These are phyloP conservation scores for Acronicta alni DNA, from an alignment of 2,888 invertebrate species.

Conservation along the genomic window DNA sequence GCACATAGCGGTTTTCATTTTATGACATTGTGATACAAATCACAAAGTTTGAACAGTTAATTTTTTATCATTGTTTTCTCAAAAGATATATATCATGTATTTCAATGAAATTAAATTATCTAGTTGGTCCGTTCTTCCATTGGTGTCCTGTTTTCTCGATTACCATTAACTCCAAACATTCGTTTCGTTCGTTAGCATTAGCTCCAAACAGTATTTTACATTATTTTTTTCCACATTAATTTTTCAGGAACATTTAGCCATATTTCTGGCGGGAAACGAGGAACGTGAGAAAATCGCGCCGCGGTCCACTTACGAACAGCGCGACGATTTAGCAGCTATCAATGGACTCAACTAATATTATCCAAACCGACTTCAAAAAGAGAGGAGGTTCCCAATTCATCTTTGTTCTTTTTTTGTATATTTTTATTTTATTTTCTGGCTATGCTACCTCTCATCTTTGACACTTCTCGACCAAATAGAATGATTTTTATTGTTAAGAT, in stretches of 20 bases:
- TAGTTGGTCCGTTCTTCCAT: too few relatives aligned
- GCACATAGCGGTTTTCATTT: too few relatives aligned
- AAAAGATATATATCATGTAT: too few relatives aligned
- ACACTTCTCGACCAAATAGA: neutral
- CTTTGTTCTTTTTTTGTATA: neutral
- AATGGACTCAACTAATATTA: conserved; percentile 81
- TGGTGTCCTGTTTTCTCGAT: too few relatives aligned
- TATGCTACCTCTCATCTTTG: neutral
- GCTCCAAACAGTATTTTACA: too few relatives aligned
- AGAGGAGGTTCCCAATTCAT: neutral
- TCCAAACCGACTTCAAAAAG: neutral
- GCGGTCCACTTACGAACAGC: conserved; percentile 77
- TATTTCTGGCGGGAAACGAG: conserved; percentile 91
- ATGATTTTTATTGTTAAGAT: neutral
- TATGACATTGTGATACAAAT: too few relatives aligned
- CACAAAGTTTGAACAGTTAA: too few relatives aligned
- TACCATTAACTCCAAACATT: too few relatives aligned
- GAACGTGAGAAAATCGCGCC: conserved; percentile 89
- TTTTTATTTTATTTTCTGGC: conserved; percentile 2
- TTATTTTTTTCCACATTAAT: conserved; percentile 9
- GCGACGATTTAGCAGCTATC: conserved; percentile 79
- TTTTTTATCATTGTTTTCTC: too few relatives aligned
- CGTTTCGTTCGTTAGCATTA: too few relatives aligned
- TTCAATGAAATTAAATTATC: too few relatives aligned
- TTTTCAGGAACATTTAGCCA: conserved; percentile 90